Evolutionary conservation across 2,113 vertebrate genomes (phyloP).

Genomic region (Pampusana beccarii): DNA sequence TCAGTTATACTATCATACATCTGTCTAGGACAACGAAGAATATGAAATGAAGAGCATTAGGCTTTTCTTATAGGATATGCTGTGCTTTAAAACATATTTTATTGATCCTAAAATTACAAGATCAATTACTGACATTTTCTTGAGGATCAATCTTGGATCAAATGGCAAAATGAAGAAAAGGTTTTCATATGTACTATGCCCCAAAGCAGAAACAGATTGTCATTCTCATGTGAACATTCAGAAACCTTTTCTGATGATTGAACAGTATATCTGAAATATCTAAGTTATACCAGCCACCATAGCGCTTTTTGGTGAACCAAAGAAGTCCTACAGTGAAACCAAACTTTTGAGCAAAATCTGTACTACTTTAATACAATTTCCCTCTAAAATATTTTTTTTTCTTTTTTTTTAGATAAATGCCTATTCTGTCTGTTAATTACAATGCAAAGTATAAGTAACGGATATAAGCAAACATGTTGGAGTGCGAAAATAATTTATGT

Average conservation of each 20-base stretch:
- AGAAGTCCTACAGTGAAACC: slow-evolving; percentile 51
- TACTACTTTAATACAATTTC: neutral
- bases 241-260: slow-evolving; percentile 54
- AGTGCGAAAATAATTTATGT: slow-evolving; percentile 35
- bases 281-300: slow-evolving; percentile 37
- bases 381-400: neutral
- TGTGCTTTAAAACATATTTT: slow-evolving; percentile 67
- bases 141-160: slow-evolving; percentile 42
- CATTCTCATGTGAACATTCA: slow-evolving; percentile 9
- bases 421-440: slow-evolving; percentile 17
- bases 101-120: slow-evolving; percentile 65
- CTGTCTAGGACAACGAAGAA: neutral
- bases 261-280: slow-evolving; percentile 43
- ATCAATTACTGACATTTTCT: slow-evolving; percentile 53
- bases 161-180: slow-evolving; percentile 56
- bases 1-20: neutral
- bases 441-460: slow-evolving; percentile 29
- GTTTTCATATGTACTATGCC: slow-evolving; percentile 43
- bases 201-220: slow-evolving; percentile 41
- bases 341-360: slow-evolving; percentile 9
- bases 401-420: neutral
- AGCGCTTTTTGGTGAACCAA: slow-evolving; percentile 43
- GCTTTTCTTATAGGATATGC: neutral
- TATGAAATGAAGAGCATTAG: slow-evolving; percentile 45
- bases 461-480: slow-evolving; percentile 40